phyloP scores from a whole-genome alignment of 1,140 invertebrate genomes.

The Drosophila virilis region DNA sequence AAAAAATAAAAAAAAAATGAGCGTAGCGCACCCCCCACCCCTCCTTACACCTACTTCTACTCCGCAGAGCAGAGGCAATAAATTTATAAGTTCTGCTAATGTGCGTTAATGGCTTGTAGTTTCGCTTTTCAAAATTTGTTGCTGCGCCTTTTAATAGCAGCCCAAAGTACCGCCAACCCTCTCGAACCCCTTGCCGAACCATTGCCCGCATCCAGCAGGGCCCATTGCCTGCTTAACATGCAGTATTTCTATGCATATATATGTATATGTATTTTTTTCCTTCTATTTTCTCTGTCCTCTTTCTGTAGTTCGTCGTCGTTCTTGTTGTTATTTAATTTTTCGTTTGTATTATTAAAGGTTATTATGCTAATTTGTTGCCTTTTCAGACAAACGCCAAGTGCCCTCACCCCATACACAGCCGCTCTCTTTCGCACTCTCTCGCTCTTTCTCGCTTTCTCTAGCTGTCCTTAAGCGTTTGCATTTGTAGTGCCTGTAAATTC shows the following conservation, averaged over 20 bases:
- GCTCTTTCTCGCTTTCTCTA: background rate
- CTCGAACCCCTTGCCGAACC: background rate
- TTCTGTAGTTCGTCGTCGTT: constrained; percentile 3
- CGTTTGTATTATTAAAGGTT: constrained; percentile 80
- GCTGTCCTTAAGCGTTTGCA: constrained; percentile 15
- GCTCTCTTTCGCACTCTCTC: background rate
- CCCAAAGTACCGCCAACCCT: background rate
- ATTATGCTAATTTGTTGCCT: constrained; percentile 71
- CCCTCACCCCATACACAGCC: background rate
- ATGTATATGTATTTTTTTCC: background rate
- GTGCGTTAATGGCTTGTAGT: constrained; percentile 81
- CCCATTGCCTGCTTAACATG: constrained; percentile 52
- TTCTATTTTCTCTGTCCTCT: background rate
- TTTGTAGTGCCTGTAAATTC: constrained; percentile 39
- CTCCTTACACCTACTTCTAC: constrained; percentile 5
- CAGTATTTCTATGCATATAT: background rate
- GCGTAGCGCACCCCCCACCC: background rate
- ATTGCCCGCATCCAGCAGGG: constrained; percentile 1
- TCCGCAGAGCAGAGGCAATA: constrained; percentile 62
- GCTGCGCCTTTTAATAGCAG: constrained; percentile 17
- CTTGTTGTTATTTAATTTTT: constrained; percentile 79
- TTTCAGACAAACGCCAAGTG: constrained; percentile 8
- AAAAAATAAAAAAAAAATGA: background rate
- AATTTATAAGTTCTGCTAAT: constrained; percentile 79
- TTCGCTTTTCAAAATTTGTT: constrained; percentile 48